phyloP scores from a whole-genome alignment of 1,140 invertebrate species.

The Drosophila nikananu region DNA sequence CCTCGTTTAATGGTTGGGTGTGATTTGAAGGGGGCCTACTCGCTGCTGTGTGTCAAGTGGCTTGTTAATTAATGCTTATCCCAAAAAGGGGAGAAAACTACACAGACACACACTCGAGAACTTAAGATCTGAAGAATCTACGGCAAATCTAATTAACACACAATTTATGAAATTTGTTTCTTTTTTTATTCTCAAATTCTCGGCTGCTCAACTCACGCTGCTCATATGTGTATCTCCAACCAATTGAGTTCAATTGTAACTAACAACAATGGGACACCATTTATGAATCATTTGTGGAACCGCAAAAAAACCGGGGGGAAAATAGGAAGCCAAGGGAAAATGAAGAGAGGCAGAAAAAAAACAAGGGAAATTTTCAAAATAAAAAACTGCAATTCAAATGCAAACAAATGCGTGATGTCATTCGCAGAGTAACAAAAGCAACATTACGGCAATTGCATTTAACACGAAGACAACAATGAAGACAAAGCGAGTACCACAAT shows the following conservation, averaged over 20 bases:
- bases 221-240: constrained; percentile 27
- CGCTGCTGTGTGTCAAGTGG: constrained; percentile 64
- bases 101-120: background rate
- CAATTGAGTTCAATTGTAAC: constrained; percentile 76
- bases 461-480: constrained; percentile 40
- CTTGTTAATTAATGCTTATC: constrained; percentile 77
- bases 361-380: constrained; percentile 11
- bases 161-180: constrained; percentile 26
- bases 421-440: constrained; percentile 27
- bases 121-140: constrained; percentile 9
- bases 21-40: constrained; percentile 14
- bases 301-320: background rate
- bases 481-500: constrained; percentile 35
- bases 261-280: constrained; percentile 48
- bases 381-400: constrained; percentile 30
- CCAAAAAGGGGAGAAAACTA: constrained; percentile 50
- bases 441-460: constrained; percentile 55
- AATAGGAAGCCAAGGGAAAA: constrained; percentile 4
- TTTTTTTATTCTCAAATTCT: constrained; percentile 21
- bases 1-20: constrained; percentile 2
- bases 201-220: constrained; percentile 24
- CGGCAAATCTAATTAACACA: constrained; percentile 70
- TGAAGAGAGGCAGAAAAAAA: constrained; percentile 4
- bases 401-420: constrained; percentile 59
- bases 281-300: constrained; percentile 41